Base-by-base conservation (phyloP, 1,140 invertebrate species). In the Sarcophaga peregrina region DNA sequence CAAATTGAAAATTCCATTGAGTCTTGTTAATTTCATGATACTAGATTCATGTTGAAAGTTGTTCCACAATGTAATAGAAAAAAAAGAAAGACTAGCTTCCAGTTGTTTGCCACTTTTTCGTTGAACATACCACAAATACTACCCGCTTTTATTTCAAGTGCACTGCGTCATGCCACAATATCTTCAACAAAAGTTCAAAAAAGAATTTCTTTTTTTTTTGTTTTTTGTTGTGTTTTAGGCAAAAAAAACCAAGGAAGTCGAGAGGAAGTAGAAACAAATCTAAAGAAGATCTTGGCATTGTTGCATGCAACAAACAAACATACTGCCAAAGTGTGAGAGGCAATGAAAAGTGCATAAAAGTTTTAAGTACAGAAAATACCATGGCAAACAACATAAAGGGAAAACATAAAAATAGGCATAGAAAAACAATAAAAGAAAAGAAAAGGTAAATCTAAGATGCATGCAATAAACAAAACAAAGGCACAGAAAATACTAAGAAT, bases 291-390 rank as follows among this genome's bases (percentile, higher is more conserved):
- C 5, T 25, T 25, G 5, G 17, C 17, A 20, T 68, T 68, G n/a
- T 68, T 68, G 62, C 62, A 68, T 17, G 17, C 17, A 20, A n/a
- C 4, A 15, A 15, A 7, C n/a, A 7, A n/a, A n/a, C 1, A 58
- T 58, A 58, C 13, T n/a, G 5, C 17, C 1, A 0, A 68, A n/a
- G 6, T 2, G 20, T 8, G 20, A 68, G 20, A 68, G 17, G 17
- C n/a, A 68, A 68, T 20, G 62, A 20, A 25, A 58, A 68, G 62
- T 20, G 20, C 17, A 20, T 68, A 68, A 37, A 68, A 68, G n/a
- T 68, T 68, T 68, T 68, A 68, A 68, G 62, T 68, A 68, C 62
- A 68, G 17, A 68, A 68, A 68, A 20, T 68, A n/a, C 62, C 17
- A 9, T 68, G n/a, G 20, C 62, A 68, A 68, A 68, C 62, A 68